A percentile compares a stretch with the other conserved stretches of the same genome.
Conservation (phyloP, 2,113 vertebrate genomes). For the Brachyistius frenatus region DNA sequence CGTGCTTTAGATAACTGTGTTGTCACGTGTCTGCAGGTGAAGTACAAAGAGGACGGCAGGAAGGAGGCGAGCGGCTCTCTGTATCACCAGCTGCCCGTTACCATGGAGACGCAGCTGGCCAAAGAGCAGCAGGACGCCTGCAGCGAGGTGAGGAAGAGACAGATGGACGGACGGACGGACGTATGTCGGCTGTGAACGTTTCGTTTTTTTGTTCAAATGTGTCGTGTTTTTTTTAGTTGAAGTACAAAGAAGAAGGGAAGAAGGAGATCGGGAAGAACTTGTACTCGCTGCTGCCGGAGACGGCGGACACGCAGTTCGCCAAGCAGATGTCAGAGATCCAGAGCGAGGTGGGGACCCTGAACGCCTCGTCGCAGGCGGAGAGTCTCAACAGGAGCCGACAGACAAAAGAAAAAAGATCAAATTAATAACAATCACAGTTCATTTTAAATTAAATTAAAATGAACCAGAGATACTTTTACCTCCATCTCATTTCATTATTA, state of each 20-base stretch:
- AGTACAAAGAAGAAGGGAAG: slow-evolving; percentile 88
- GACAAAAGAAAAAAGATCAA: too few species aligned
- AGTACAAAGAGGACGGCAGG: slow-evolving; percentile 62
- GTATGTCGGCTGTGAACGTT: too few species aligned
- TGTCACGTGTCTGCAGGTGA: slow-evolving; percentile 11
- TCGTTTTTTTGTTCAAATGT: too few species aligned
- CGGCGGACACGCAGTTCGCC: slow-evolving; percentile 64
- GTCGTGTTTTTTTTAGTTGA: slow-evolving; percentile 52
- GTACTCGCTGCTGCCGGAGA: slow-evolving; percentile 88
- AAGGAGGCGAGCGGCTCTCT: slow-evolving; percentile 50
- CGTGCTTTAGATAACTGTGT: too few species aligned
- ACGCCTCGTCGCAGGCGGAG: slow-evolving; percentile 12
- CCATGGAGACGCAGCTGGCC: slow-evolving; percentile 66
- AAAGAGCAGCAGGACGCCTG: slow-evolving; percentile 50
- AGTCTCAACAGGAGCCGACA: too few species aligned
- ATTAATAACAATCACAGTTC: too few species aligned
- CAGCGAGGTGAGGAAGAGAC: slow-evolving; percentile 67
- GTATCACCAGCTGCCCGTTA: slow-evolving; percentile 74
- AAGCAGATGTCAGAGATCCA: slow-evolving; percentile 72
- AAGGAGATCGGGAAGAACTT: slow-evolving; percentile 81
- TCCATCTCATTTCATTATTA: too few species aligned
- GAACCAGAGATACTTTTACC: too few species aligned
- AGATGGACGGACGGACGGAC: too few species aligned
- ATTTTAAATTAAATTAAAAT: too few species aligned
- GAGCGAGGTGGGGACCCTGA: slow-evolving; percentile 75